Base-by-base conservation (phyloP, 2,888 invertebrate genomes). In the Hofmannophila pseudospretella region DNA sequence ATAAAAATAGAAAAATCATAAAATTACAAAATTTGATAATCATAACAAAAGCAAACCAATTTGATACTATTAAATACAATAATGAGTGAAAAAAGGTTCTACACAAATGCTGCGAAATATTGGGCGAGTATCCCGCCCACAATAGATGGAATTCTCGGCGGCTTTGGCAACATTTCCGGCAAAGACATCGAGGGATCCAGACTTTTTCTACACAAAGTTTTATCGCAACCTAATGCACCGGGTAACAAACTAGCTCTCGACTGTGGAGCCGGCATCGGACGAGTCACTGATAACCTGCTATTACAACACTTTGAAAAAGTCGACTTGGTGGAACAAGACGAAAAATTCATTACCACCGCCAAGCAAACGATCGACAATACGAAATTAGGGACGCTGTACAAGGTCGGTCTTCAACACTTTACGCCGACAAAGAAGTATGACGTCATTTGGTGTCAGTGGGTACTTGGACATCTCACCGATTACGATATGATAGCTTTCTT, bases 361-460 rank as follows among this genome's bases (percentile, higher is more conserved):
- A 89, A 89, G 69, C 79, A 87, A 38, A 64, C 53, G 32, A 62
- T 82, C 30, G 68, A 88, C 42, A 75, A 81, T 33, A 59, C 61
- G 0, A 91, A 89, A 72, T 73, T 95, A 41, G 94, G 93, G 8
- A 79, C 90, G 42, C 88, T 92, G 51, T 93, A 90, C 74, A 88
- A 91, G 44, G 68, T 89, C 8, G 94, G 94, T 51, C 86, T 99
- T 36, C 98, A 99, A 77, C 85, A 94, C 57, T 99, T 98, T 67
- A 75, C 77, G n/a, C 95, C 96, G 0, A 86, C 89, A 42, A 84
- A 88, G 23, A 90, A 89, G 44, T 99, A 99, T 72, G 97, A 99
- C 70, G 87, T 98, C 7, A 94, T 99, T 54, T 99, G 99, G 99
- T 92, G 93, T 55, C 99, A 99, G 67, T 99, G 99, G 98, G 98